Evolutionary conservation across 2,113 vertebrate species (phyloP), one percentile per base, ranked within the genome.

Genomic region (Excalfactoria chinensis): DNA sequence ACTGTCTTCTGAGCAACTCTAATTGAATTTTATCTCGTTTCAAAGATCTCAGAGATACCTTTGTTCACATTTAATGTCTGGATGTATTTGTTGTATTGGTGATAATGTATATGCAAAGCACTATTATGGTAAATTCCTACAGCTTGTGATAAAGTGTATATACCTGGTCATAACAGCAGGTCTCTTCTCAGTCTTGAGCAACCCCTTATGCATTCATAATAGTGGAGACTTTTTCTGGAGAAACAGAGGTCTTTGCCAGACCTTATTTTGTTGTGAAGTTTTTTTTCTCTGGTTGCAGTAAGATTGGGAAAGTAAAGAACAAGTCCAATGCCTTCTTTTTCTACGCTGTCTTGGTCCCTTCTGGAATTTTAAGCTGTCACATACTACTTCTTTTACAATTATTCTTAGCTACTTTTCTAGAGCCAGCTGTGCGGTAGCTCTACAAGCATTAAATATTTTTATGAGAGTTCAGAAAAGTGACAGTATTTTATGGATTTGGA

Each of bases 1-100:
- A 34, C 58, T 67, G 3, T 62, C 43, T 86, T 84, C n/a, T 70
- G n/a, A 85, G 64, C 17, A 68, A 25, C 35, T 51, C 43, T 86
- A 79, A 83, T 49, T 5, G 2, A 34, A 30, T 86, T 72, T 72
- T 75, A 58, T 81, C 56, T 17, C 19, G 76, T 89, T 89, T 90
- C 81, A 93, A 84, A 92, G 78, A 78, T n/a, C 51, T 73, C 56
- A 69, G 41, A 82, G 79, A 46, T 64, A 63, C 56, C 30, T 93
- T 58, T 73, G 43, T 49, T 94, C 30, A n/a, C 2, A 3, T 67
- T 84, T 82, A 56, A 76, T 34, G 34, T 82, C 70, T 94, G 51
- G 14, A 66, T 76, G 23, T 58, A 20, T 88, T 86, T 80, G 35
- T 73, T 81, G 26, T 49, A 5, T 35, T 71, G 68, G 41, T 28